phyloP scores from a whole-genome alignment of 37 sponge, comb jelly and placozoan species.

The Amphimedon queenslandica region DNA sequence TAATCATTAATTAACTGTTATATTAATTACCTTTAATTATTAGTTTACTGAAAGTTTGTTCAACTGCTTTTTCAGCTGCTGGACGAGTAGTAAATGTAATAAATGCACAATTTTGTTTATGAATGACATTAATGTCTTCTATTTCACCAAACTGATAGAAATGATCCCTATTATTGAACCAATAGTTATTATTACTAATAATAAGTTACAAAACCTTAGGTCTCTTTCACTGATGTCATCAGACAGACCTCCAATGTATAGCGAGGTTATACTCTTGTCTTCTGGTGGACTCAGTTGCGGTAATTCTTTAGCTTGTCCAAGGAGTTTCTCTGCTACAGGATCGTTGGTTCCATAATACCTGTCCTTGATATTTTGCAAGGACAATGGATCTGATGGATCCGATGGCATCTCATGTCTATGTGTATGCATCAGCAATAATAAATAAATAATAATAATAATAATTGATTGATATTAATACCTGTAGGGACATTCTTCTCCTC shows the following conservation, averaged over 20 bases:
- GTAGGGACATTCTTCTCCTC: constrained; percentile 95
- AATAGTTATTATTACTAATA: too few relatives aligned
- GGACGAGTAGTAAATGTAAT: constrained; percentile 75
- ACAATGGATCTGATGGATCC: constrained; percentile 93
- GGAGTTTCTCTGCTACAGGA: constrained; percentile 95
- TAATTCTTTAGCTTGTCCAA: constrained; percentile 55
- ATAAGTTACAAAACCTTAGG: constrained; percentile 77
- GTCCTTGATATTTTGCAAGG: constrained; percentile 94
- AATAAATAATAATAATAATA: constrained; percentile 13
- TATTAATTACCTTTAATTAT: constrained; percentile 61
- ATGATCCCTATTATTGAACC: constrained; percentile 48
- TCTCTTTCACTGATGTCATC: constrained; percentile 76
- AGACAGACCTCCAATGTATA: constrained; percentile 90
- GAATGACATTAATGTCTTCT: constrained; percentile 55
- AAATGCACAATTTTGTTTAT: constrained; percentile 91
- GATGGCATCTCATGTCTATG: constrained; percentile 96
- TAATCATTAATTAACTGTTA: neutral
- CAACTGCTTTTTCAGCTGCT: constrained; percentile 87
- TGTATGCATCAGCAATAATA: neutral
- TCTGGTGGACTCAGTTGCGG: constrained; percentile 77
- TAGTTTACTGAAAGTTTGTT: constrained; percentile 78
- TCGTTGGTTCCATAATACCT: constrained; percentile 94
- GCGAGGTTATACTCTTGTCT: constrained; percentile 81
- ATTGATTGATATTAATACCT: constrained; percentile 25
- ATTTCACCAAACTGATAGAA: constrained; percentile 97